phyloP scores from a whole-genome alignment of 2,113 vertebrate genomes.

The Neopipo cinnamomea region DNA sequence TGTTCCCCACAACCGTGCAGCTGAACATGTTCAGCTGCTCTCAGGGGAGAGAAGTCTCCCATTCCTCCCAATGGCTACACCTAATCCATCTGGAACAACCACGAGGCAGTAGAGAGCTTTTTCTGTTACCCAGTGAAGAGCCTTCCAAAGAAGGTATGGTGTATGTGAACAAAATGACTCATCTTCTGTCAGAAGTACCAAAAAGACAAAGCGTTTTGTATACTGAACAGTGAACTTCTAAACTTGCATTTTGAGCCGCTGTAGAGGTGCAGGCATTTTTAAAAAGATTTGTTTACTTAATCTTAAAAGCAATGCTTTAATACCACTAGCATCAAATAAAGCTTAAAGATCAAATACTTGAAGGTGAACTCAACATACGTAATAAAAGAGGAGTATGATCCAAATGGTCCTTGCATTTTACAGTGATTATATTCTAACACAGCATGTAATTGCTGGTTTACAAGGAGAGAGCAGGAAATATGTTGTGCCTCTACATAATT shows the following conservation, averaged over 20 bases:
- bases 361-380: background rate
- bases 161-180: background rate
- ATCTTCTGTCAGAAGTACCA: background rate
- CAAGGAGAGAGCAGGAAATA: conserved; percentile 23
- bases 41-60: background rate
- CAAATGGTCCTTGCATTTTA: background rate
- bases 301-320: background rate
- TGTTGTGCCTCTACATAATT: conserved; percentile 14
- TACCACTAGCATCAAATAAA: background rate
- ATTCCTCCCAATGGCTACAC: background rate
- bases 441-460: background rate
- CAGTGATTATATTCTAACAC: background rate
- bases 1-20: background rate
- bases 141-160: background rate
- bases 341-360: background rate
- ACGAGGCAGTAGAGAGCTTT: background rate
- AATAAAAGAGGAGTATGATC: conserved; percentile 6
- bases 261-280: background rate
- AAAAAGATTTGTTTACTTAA: background rate
- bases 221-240: background rate
- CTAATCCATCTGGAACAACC: background rate
- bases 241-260: background rate
- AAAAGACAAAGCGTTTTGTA: background rate
- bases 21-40: background rate
- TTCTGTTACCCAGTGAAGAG: background rate